Base-by-base conservation (phyloP, 1,140 invertebrate genomes). In the Macrotrachela quadricornifera region DNA sequence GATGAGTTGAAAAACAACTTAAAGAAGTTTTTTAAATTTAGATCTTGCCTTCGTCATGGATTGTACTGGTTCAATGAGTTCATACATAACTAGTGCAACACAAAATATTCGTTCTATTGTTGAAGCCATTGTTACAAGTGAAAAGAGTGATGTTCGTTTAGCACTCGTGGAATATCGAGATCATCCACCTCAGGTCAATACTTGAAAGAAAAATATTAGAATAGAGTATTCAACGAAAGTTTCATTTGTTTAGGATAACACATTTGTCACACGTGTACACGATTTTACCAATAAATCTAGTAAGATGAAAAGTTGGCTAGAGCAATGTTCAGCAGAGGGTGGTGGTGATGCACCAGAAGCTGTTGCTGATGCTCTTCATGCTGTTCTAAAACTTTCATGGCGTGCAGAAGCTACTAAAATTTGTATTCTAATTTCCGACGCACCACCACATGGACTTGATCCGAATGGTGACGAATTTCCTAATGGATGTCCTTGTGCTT, bases 1-100 rank as follows among this genome's bases (percentile, higher is more conserved):
- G n/a, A n/a, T n/a, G n/a, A n/a, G n/a, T n/a, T n/a, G n/a, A n/a
- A n/a, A n/a, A n/a, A n/a, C n/a, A n/a, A n/a, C n/a, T n/a, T n/a
- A n/a, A n/a, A n/a, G n/a, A n/a, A n/a, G n/a, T 39, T 38, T 43
- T 21, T 46, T 43, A 13, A 15, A 46, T 12, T 54, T 65, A 36
- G 63, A 64, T 54, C 50, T 65, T 36, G 63, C 62, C 6, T 65
- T 65, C 46, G 60, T 59, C 18, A 60, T 64, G 60, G 63, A 65
- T 53, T 61, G 59, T 54, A 63, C 62, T 9, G 60, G 61, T 14
- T 64, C 62, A 53, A 66, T 66, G 64, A 51, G 57, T 2, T 59
- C 59, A 11, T 66, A 64, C 47, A 66, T 66, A 39, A 8, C 56
- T 4, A 58, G 58, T 14, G 64, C 60, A 15, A 14, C 51, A 14